A percentile compares a stretch with the other conserved stretches of the same genome.
These are phyloP conservation scores for Cacoxenus indagator DNA, from an alignment of 2,888 invertebrate species.

Conservation along the genomic window DNA sequence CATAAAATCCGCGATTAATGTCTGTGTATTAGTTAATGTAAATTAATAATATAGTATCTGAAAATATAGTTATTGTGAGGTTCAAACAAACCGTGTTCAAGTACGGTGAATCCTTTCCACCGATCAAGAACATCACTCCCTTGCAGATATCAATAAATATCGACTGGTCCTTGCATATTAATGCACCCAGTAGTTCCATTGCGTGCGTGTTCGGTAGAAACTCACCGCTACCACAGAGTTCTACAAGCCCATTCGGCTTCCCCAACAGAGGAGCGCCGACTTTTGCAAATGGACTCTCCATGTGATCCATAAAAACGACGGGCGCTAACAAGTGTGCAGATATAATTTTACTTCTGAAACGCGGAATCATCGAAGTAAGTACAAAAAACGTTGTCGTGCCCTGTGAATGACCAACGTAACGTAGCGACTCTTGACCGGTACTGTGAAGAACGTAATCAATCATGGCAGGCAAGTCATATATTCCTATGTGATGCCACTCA, in stretches of 20 bases:
- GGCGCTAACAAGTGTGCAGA: slow-evolving; percentile 61
- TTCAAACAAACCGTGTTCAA: slow-evolving; percentile 38
- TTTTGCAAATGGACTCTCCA: slow-evolving; percentile 71
- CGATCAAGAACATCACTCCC: slow-evolving; percentile 50
- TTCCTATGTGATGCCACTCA: slow-evolving; percentile 62
- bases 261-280: slow-evolving; percentile 74
- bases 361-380: slow-evolving; percentile 42
- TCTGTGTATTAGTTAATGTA: slow-evolving; percentile 30
- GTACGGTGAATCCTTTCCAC: slow-evolving; percentile 55
- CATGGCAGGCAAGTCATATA: slow-evolving; percentile 60
- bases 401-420: slow-evolving; percentile 59
- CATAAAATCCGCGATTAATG: slow-evolving; percentile 57
- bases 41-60: neutral
- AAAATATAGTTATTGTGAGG: neutral
- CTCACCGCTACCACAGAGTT: slow-evolving; percentile 57
- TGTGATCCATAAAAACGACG: slow-evolving; percentile 56
- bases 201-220: slow-evolving; percentile 50
- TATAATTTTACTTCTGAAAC: slow-evolving; percentile 51
- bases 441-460: slow-evolving; percentile 48
- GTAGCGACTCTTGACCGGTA: slow-evolving; percentile 44
- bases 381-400: slow-evolving; percentile 59
- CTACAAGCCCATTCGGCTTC: slow-evolving; percentile 54
- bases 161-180: slow-evolving; percentile 44
- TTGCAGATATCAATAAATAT: slow-evolving; percentile 45
- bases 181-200: slow-evolving; percentile 52